Evolutionary conservation across 2,797 vertebrate genomes (phyloP).

Genomic region (Emydoidea blandingii): DNA sequence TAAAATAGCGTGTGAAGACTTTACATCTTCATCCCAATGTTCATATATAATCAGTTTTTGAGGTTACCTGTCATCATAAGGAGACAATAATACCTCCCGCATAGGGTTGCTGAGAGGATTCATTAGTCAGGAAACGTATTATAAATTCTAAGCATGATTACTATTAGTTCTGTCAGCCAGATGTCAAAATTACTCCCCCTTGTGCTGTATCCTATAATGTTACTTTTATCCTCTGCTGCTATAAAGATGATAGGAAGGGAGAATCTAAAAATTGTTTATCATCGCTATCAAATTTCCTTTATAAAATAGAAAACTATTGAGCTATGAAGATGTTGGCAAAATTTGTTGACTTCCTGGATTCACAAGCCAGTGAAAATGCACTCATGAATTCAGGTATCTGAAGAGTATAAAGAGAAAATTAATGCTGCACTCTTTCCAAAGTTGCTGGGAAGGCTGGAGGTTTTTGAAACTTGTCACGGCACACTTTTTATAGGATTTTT

Average conservation of each 20-base stretch:
- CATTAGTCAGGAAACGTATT: fast-evolving
- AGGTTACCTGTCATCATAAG: not conserved
- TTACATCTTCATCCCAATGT: not conserved
- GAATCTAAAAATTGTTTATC: not conserved
- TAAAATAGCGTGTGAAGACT: not conserved
- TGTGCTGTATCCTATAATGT: not conserved
- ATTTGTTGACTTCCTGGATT: not conserved
- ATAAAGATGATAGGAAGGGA: not conserved
- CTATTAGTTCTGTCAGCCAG: not conserved
- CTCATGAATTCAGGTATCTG: not conserved
- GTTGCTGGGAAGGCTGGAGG: not conserved
- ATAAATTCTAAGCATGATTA: not conserved
- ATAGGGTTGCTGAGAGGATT: not conserved
- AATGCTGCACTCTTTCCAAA: not conserved
- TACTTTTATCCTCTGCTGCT: not conserved
- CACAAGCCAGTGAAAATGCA: not conserved
- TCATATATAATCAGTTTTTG: not conserved
- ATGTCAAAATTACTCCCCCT: fast-evolving
- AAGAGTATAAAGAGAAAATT: not conserved
- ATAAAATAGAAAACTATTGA: not conserved
- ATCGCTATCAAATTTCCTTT: not conserved
- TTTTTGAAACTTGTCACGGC: constrained; percentile 7
- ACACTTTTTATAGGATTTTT: not conserved
- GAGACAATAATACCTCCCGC: not conserved
- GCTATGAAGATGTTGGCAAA: not conserved